A percentile compares a stretch with the other conserved stretches of the same genome.
Conservation (phyloP, 2,113 vertebrate genomes). For the Nothobranchius furzeri region DNA sequence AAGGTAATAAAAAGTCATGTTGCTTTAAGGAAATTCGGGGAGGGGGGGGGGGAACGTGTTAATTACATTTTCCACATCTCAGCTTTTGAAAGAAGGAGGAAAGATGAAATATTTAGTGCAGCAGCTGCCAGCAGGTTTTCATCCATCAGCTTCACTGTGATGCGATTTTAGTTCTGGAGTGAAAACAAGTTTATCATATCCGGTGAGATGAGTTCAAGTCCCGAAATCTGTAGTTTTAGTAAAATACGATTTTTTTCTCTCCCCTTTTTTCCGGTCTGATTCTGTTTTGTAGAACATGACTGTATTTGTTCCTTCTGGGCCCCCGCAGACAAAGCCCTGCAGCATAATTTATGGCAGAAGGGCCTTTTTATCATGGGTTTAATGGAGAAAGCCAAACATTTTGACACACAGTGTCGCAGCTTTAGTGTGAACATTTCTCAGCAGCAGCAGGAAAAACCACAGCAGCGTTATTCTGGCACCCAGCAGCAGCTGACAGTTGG, state of each 20-base stretch:
- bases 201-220: not conserved
- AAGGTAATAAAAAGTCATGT: too few species aligned
- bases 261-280: not conserved
- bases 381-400: not conserved
- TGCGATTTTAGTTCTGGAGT: not conserved
- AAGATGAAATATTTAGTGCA: too few species aligned
- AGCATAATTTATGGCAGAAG: not conserved
- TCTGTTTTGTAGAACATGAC: too few species aligned
- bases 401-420: not conserved
- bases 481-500: constrained; percentile 18
- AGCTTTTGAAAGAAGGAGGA: too few species aligned
- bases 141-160: constrained; percentile 26
- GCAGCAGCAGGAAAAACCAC: constrained; percentile 6
- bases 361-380: not conserved
- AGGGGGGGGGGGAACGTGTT: too few species aligned
- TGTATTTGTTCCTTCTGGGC: too few species aligned
- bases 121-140: too few species aligned
- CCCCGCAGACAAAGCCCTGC: not conserved
- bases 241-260: not conserved
- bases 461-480: constrained; percentile 10
- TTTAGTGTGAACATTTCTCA: constrained; percentile 7
- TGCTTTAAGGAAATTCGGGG: too few species aligned
- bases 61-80: too few species aligned
- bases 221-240: too few species aligned
- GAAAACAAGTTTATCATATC: too few species aligned